Base-by-base conservation (phyloP, 2,888 invertebrate genomes). In the Philhelius pedissequus region DNA sequence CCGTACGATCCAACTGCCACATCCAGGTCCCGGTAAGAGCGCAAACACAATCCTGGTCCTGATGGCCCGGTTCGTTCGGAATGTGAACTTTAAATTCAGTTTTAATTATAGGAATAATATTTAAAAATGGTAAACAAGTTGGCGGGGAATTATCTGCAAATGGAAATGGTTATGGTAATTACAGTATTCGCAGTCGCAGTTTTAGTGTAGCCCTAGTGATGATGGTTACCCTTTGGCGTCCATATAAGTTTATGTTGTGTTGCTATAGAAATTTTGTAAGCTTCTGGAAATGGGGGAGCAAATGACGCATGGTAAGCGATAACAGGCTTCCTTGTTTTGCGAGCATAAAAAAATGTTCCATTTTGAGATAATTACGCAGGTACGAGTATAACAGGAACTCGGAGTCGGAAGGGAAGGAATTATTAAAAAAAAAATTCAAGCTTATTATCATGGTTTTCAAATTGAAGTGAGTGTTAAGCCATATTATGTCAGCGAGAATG, bases 31-130 rank as follows among this genome's bases (percentile, higher is more conserved):
- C 8, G n/a, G n/a, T n/a, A n/a, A n/a, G n/a, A n/a, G n/a, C n/a
- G n/a, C n/a, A n/a, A n/a, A n/a, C n/a, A n/a, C n/a, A n/a, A 8
- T 22, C 11, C 27, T 0, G 13, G 45, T 20, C 4, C 20, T 35
- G 35, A n/a, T n/a, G n/a, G 3, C 27, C 52, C 52, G 27, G 15
- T 30, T 56, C 7, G 15, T 13, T 1, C n/a, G 8, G 64, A 75
- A 75, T 84, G 75, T 84, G 83, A 79, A 84, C 83, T 84, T 84
- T 78, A 54, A 71, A 79, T 79, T 78, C 83, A 66, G 54, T 79
- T 84, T 79, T 84, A 84, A 84, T 84, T 84, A 84, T 62, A 75
- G 48, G 70, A 64, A 74, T 74, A 48, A 35, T 56, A 83, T 83
- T 78, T 83, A 83, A 79, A 79, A 69, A 73, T 76, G 78, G 73